Conservation (phyloP, 2,888 invertebrate genomes). For the Pinctada fucata region DNA sequence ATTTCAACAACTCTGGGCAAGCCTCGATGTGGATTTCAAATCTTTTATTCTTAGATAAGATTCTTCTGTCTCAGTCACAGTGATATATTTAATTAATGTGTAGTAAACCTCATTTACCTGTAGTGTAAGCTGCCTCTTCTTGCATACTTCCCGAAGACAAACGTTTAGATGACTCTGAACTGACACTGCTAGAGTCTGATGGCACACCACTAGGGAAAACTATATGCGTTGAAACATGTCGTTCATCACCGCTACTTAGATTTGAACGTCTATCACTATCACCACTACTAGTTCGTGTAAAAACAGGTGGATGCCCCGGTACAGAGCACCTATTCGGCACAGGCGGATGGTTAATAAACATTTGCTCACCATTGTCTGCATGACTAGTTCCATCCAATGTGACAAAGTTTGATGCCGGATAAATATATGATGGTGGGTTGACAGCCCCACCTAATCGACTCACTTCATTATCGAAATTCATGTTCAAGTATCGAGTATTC, state of each 20-base stretch:
- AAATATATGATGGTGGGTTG: slow-evolving; percentile 33
- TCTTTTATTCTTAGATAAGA: no score
- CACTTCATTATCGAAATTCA: not conserved
- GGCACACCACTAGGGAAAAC: slow-evolving; percentile 46
- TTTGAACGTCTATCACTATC: slow-evolving; percentile 46
- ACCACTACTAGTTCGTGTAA: slow-evolving; percentile 45
- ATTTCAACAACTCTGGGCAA: no score
- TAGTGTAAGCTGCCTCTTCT: slow-evolving; percentile 66
- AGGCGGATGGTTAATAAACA: slow-evolving; percentile 50
- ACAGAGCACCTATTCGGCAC: slow-evolving; percentile 52
- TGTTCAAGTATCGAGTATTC: slow-evolving; percentile 20
- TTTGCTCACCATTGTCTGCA: slow-evolving; percentile 44
- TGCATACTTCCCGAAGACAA: slow-evolving; percentile 59
- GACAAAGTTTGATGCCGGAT: slow-evolving; percentile 9
- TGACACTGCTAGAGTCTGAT: slow-evolving; percentile 66
- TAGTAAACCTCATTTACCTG: slow-evolving; percentile 50
- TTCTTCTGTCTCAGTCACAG: no score
- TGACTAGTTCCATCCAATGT: slow-evolving; percentile 44
- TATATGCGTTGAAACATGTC: slow-evolving; percentile 41
- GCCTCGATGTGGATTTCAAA: no score
- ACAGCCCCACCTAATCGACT: slow-evolving; percentile 30
- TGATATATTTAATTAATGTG: no score
- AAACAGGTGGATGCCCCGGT: slow-evolving; percentile 48
- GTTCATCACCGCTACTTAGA: slow-evolving; percentile 46
- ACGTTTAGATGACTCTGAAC: slow-evolving; percentile 55